These are phyloP conservation scores for Acanthopleura granulata DNA, from an alignment of 2,888 invertebrate genomes.

Conservation along the genomic window DNA sequence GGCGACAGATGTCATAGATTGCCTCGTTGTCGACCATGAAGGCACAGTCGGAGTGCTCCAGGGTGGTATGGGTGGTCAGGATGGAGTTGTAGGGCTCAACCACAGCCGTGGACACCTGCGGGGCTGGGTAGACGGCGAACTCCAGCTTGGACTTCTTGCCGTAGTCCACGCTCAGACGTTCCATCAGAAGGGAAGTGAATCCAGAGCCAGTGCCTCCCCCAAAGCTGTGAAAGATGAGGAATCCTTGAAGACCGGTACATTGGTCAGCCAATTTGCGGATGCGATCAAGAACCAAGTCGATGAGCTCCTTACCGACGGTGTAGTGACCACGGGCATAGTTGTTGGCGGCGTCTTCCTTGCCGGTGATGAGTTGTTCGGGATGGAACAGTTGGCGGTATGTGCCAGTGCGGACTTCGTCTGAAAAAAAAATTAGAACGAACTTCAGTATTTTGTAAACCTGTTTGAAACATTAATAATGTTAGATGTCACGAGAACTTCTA, in stretches of 20 bases:
- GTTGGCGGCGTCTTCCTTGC: constrained; percentile 4
- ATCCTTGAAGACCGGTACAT: neutral
- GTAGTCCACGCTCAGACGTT: constrained; percentile 81
- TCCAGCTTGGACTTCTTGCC: constrained; percentile 4
- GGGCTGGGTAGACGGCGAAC: neutral
- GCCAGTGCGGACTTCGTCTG: constrained; percentile 1
- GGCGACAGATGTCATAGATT: neutral
- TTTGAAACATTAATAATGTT: too few relatives aligned
- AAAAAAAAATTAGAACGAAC: too few relatives aligned
- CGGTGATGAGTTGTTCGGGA: neutral
- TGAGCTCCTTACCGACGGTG: constrained; percentile 3
- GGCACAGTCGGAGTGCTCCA: constrained; percentile 1
- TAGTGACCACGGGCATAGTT: constrained; percentile 8
- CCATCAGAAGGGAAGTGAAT: constrained; percentile 78
- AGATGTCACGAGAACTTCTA: too few relatives aligned
- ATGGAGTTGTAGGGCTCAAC: constrained; percentile 33
- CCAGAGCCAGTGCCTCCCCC: constrained; percentile 2
- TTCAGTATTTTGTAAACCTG: too few relatives aligned
- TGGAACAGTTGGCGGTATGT: neutral
- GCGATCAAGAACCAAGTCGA: neutral
- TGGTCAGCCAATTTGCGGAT: constrained; percentile 1
- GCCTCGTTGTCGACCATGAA: neutral
- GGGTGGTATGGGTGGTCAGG: neutral
- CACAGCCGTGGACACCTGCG: constrained; percentile 42
- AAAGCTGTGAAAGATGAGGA: constrained; percentile 77